Evolutionary conservation across 2,113 vertebrate species (phyloP), one percentile per base, ranked within the genome.

Genomic region (Oryzias woworae): DNA sequence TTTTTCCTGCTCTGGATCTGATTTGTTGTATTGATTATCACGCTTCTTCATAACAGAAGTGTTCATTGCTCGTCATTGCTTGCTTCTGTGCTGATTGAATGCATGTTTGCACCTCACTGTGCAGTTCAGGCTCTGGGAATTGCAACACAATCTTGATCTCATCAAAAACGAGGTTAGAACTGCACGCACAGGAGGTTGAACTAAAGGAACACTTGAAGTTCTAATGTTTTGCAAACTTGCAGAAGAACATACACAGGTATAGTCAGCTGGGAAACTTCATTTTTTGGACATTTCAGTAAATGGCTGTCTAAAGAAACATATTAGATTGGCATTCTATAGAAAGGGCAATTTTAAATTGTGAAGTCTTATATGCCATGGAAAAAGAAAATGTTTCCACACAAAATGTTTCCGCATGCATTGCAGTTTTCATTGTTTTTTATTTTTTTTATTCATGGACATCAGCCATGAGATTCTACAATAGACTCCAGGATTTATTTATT

Each of bases 401-500:
- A 80, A 60, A 79, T 86, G 59, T 20, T 20, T 20, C 20, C 69
- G 79, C 71, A 26, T 52, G 58, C 51, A 73, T 72, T 77, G 85
- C 87, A 86, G 64, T 85, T 89, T 75, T 85, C 53, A 55, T 20
- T 66, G 54, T 60, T 79, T 82, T 82, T 80, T 20, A 20, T 20
- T 20, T 82, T 58, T 76, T 77, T 81, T 3, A 26, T 6, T 4
- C 74, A 77, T 66, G 45, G 43, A 18, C 6, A 49, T 69, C 78
- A 71, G 85, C 82, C 84, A 58, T 73, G 81, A 82, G 73, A 66
- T 44, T 16, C 24, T 56, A 78, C 79, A 81, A 78, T 64, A 80
- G 66, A 86, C 62, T 85, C 31, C 73, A 66, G 66, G 82, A 83
- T 89, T 85, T 64, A 85, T 90, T 89, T 86, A 57, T 75, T 76